phyloP scores from a whole-genome alignment of 1,140 invertebrate species.

The Heliconius nattereri region DNA sequence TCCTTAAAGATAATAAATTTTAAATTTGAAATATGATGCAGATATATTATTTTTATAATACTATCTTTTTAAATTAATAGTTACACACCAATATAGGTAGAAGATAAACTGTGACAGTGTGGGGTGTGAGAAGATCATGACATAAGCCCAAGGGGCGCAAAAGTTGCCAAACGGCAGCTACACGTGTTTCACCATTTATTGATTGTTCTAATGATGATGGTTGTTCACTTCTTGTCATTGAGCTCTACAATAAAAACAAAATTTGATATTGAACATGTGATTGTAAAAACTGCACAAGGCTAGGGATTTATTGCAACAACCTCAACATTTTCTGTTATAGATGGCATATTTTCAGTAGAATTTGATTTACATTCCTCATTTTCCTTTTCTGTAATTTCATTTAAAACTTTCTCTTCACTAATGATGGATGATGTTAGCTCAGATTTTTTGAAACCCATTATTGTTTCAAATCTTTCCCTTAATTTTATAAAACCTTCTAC shows the following conservation, averaged over 20 bases:
- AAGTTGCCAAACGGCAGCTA: conserved; percentile 82
- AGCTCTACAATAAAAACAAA: conserved; percentile 50
- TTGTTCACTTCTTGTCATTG: conserved; percentile 60
- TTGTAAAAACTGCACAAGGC: neutral
- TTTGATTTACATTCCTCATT: conserved; percentile 59
- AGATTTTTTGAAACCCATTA: conserved; percentile 74
- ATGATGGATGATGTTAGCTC: conserved; percentile 69
- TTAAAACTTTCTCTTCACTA: conserved; percentile 73
- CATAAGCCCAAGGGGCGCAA: conserved; percentile 96
- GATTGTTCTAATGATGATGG: conserved; percentile 70
- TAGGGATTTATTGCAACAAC: conserved; percentile 41
- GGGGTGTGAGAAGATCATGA: conserved; percentile 93
- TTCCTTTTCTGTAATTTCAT: conserved; percentile 72
- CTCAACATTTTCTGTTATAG: conserved; percentile 62
- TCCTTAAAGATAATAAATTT: conserved; percentile 82
- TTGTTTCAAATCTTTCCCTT: conserved; percentile 90
- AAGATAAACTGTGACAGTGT: conserved; percentile 95
- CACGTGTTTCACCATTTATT: conserved; percentile 64
- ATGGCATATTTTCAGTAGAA: conserved; percentile 55
- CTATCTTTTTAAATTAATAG: neutral
- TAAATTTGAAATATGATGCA: neutral
- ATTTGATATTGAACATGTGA: conserved; percentile 6
- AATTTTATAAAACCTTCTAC: conserved; percentile 94
- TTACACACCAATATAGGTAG: conserved; percentile 93
- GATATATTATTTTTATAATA: neutral